phyloP scores from a whole-genome alignment of 2,113 vertebrate genomes.

The Pedionomus torquatus region DNA sequence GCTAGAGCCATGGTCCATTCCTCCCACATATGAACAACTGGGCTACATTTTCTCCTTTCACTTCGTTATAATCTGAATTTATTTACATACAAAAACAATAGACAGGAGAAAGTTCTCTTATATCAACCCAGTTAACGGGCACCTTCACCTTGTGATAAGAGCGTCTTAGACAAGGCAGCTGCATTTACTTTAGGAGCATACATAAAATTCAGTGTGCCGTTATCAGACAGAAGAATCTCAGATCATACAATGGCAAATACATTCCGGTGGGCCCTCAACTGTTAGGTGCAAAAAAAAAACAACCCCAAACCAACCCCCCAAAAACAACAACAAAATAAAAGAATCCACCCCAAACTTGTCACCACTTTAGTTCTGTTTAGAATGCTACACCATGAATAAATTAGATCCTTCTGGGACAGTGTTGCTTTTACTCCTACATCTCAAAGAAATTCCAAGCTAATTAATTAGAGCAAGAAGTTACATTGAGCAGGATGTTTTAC shows the following conservation, averaged over 20 bases:
- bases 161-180: constrained; percentile 54
- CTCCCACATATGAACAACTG: not conserved
- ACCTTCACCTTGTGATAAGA: constrained; percentile 53
- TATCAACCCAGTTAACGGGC: constrained; percentile 32
- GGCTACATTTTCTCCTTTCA: constrained; percentile 33
- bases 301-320: too few species aligned
- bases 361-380: constrained; percentile 50
- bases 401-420: constrained; percentile 44
- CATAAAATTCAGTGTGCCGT: constrained; percentile 65
- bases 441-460: constrained; percentile 66
- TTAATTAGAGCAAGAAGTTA: constrained; percentile 69
- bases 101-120: constrained; percentile 59
- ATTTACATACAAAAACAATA: constrained; percentile 60
- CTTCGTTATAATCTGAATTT: constrained; percentile 25
- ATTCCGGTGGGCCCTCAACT: constrained; percentile 13
- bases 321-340: not conserved
- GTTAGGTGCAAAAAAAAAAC: not conserved
- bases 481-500: constrained; percentile 49
- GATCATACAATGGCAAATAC: constrained; percentile 45
- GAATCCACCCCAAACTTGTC: not conserved
- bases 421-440: constrained; percentile 26
- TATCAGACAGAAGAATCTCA: constrained; percentile 39
- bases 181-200: constrained; percentile 33
- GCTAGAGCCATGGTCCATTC: not conserved
- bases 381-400: constrained; percentile 37